Conservation (phyloP, 2,888 invertebrate species). For the Altica lythri region DNA sequence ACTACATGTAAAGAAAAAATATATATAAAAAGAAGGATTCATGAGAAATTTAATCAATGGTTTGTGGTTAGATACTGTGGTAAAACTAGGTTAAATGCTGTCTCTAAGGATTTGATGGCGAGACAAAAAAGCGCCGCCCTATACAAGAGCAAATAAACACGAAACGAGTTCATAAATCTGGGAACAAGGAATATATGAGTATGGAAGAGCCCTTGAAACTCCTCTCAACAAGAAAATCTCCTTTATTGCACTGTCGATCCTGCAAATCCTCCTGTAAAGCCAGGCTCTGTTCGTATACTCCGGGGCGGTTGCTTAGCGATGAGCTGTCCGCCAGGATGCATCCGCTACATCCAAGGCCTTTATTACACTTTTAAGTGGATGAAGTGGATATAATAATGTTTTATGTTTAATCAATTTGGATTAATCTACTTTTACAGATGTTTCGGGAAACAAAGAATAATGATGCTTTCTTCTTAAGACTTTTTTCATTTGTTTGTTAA, state of each 20-base stretch:
- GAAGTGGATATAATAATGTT: conserved; percentile 40
- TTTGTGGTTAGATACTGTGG: too few relatives aligned
- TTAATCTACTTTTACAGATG: conserved; percentile 14
- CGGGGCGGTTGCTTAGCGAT: conserved; percentile 48
- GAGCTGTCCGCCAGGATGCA: conserved; percentile 40
- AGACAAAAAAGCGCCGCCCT: too few relatives aligned
- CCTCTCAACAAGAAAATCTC: conserved; percentile 60
- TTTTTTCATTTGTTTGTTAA: too few relatives aligned
- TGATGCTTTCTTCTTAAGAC: too few relatives aligned
- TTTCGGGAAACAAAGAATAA: too few relatives aligned
- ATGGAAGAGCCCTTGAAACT: conserved; percentile 53
- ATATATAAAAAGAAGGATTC: too few relatives aligned
- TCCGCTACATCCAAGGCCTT: conserved; percentile 39
- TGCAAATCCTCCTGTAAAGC: conserved; percentile 46
- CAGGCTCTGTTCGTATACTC: conserved; percentile 39
- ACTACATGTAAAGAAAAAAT: too few relatives aligned
- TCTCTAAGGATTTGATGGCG: too few relatives aligned
- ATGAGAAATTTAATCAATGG: too few relatives aligned
- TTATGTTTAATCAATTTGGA: conserved; percentile 40
- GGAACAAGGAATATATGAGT: conserved; percentile 54
- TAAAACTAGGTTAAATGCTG: too few relatives aligned
- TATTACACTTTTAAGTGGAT: conserved; percentile 54
- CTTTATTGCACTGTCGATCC: conserved; percentile 51
- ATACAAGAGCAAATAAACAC: conserved; percentile 18
- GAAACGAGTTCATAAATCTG: conserved; percentile 52